Evolutionary conservation across 2,888 invertebrate species (phyloP).

Genomic region (Rhimphoctona megacephalus): DNA sequence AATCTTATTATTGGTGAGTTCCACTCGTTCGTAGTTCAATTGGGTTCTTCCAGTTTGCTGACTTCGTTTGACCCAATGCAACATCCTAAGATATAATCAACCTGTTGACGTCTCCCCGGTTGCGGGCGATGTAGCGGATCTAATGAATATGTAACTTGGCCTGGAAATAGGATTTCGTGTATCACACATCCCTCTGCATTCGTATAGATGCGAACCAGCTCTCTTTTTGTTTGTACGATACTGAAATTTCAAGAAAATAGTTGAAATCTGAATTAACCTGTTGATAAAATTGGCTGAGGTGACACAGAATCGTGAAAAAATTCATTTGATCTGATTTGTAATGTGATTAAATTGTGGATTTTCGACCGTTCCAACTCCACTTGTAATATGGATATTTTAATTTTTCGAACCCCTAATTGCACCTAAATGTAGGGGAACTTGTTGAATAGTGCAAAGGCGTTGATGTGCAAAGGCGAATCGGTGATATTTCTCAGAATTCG

Average conservation of each 20-base stretch:
- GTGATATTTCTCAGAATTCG: slow-evolving; percentile 21
- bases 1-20: slow-evolving; percentile 39
- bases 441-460: background rate
- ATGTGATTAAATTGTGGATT: background rate
- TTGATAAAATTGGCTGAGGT: slow-evolving; percentile 12
- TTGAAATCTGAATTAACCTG: slow-evolving; percentile 28
- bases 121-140: slow-evolving; percentile 20
- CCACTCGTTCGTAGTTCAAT: slow-evolving; percentile 26
- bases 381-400: background rate
- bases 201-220: slow-evolving; percentile 1
- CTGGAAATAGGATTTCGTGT: slow-evolving; percentile 25
- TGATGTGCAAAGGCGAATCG: slow-evolving; percentile 10
- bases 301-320: slow-evolving; percentile 1
- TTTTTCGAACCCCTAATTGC: background rate
- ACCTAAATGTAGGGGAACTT: background rate
- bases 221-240: background rate
- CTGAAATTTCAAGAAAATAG: slow-evolving; percentile 21
- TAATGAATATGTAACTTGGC: slow-evolving; percentile 59
- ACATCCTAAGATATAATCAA: slow-evolving; percentile 54
- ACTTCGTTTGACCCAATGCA: slow-evolving; percentile 12
- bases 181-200: slow-evolving; percentile 27
- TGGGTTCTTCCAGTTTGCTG: slow-evolving; percentile 19
- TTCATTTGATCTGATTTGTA: background rate
- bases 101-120: slow-evolving; percentile 58
- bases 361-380: background rate